Evolutionary conservation across 2,888 invertebrate genomes (phyloP).

Genomic region (Ochropleura leucogaster): DNA sequence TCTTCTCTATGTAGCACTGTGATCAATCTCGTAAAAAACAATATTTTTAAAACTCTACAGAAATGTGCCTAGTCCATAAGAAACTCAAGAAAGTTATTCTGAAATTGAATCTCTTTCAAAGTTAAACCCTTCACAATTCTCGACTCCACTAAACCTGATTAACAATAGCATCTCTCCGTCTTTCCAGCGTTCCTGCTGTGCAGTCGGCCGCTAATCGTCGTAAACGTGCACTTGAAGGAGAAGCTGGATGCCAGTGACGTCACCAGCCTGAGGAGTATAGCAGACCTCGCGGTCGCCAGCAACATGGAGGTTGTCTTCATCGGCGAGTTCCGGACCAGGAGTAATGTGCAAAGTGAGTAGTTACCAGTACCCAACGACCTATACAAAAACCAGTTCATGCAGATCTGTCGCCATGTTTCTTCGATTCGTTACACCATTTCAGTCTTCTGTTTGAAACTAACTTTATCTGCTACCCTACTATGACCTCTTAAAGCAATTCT

Average conservation of each 20-base stretch:
- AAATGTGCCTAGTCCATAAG: too few species aligned
- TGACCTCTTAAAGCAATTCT: too few species aligned
- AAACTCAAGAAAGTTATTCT: too few species aligned
- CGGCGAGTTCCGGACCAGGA: conserved; percentile 82
- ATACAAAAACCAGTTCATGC: too few species aligned
- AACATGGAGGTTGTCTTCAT: conserved; percentile 76
- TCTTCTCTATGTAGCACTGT: too few species aligned
- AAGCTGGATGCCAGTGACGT: conserved; percentile 74
- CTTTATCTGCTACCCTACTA: too few species aligned
- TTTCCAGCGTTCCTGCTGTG: conserved; percentile 88
- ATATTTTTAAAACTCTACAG: too few species aligned
- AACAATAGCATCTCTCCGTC: neutral
- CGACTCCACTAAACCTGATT: neutral
- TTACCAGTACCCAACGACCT: neutral
- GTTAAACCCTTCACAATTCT: neutral
- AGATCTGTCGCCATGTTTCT: too few species aligned
- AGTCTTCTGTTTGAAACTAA: too few species aligned
- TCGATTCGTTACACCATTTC: too few species aligned
- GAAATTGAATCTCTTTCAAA: too few species aligned
- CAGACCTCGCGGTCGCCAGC: conserved; percentile 72
- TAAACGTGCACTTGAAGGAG: conserved; percentile 83
- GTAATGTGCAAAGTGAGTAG: conserved; percentile 83
- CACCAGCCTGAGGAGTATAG: conserved; percentile 68
- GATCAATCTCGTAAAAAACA: too few species aligned
- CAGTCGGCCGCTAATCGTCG: conserved; percentile 85